Percentiles rank a stretch among this genome's conserved stretches.
Conservation (phyloP, 2,113 vertebrate species). For the Physeter macrocephalus region DNA sequence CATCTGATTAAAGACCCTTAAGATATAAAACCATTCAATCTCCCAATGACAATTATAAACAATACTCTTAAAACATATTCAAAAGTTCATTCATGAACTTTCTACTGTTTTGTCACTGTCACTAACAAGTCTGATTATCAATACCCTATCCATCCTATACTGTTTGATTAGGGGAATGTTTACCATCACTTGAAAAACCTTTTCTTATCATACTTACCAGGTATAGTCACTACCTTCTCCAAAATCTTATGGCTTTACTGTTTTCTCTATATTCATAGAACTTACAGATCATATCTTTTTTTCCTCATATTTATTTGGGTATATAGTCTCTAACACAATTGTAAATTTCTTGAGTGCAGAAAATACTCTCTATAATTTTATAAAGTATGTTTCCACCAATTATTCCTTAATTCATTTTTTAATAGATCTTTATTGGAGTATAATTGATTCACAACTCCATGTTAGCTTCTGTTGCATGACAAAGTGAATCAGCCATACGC, state of each 20-base stretch:
- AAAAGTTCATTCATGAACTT: neutral
- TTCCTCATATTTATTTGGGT: neutral
- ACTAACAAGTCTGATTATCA: neutral
- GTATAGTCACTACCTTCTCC: neutral
- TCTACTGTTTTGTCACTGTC: neutral
- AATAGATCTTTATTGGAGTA: no score
- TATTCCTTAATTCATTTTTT: neutral
- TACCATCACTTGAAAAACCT: neutral
- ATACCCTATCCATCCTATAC: neutral
- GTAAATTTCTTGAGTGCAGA: neutral
- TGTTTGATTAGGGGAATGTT: neutral
- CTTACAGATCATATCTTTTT: neutral
- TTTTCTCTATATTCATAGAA: neutral
- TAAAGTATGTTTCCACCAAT: neutral
- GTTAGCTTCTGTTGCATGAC: no score
- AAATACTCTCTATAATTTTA: neutral
- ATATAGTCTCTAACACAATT: neutral
- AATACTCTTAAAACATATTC: neutral
- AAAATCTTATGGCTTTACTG: neutral
- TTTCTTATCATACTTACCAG: neutral
- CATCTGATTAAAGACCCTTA: neutral
- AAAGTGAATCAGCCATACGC: no score
- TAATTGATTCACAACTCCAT: no score
- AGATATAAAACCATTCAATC: neutral
- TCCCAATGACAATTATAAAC: neutral